Conservation (phyloP, 2,113 vertebrate species). For the Chamaetylas fuelleborni region DNA sequence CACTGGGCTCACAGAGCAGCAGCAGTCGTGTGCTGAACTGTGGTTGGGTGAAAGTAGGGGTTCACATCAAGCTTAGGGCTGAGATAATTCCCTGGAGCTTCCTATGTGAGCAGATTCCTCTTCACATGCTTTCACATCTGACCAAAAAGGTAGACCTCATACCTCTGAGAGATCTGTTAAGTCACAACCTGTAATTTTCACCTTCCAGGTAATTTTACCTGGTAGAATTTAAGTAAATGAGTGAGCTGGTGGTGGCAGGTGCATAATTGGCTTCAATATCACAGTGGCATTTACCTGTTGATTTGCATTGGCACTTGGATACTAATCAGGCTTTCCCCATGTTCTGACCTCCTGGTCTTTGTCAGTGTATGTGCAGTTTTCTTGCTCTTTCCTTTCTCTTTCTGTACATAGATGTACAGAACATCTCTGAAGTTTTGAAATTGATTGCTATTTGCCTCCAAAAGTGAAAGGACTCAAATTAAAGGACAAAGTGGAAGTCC, state of each 20-base stretch:
- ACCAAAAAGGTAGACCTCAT: background rate
- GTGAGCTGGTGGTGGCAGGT: background rate
- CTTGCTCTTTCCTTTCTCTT: background rate
- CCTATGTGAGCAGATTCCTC: background rate
- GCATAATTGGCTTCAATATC: background rate
- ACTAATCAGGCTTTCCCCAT: background rate
- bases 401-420: background rate
- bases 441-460: background rate
- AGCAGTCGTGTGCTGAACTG: background rate
- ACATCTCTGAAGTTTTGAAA: background rate
- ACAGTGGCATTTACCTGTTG: background rate
- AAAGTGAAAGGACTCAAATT: background rate
- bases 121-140: background rate
- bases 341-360: background rate
- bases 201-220: background rate
- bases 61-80: background rate
- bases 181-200: background rate
- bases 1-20: background rate
- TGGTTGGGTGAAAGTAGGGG: background rate
- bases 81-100: background rate
- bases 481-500: background rate
- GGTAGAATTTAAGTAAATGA: background rate
- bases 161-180: background rate
- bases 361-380: background rate
- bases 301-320: background rate